Evolutionary conservation across 2,888 invertebrate genomes (phyloP).

Genomic region (Andrena trimmerana): DNA sequence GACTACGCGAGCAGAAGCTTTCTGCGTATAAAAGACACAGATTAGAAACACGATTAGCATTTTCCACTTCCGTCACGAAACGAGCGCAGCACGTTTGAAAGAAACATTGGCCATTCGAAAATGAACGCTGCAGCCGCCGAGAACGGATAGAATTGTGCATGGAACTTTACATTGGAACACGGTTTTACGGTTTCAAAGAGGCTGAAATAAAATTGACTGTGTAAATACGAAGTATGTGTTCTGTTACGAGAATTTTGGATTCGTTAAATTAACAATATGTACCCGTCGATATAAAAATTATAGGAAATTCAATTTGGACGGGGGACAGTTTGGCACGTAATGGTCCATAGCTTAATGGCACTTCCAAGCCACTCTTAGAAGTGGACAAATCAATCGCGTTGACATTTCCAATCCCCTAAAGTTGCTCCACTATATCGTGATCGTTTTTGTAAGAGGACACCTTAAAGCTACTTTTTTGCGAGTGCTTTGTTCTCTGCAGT

Average conservation of each 20-base stretch:
- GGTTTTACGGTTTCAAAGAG: background rate
- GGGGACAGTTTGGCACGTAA: conserved; percentile 77
- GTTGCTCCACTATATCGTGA: conserved; percentile 82
- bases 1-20: background rate
- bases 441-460: conserved; percentile 79
- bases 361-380: conserved; percentile 62
- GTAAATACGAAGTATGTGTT: background rate
- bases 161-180: background rate
- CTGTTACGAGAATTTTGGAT: background rate
- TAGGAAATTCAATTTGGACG: conserved; percentile 71
- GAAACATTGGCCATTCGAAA: background rate
- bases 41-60: conserved; percentile 28
- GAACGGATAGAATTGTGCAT: conserved; percentile 21
- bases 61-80: conserved; percentile 14
- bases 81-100: conserved; percentile 22
- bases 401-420: conserved; percentile 61
- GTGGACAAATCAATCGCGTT: conserved; percentile 56
- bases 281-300: conserved; percentile 47
- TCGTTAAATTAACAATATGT: conserved; percentile 22
- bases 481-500: conserved; percentile 88
- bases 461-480: conserved; percentile 86
- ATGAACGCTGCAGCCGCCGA: background rate
- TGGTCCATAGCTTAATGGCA: conserved; percentile 72
- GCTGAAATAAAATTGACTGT: conserved; percentile 20
- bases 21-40: conserved; percentile 11